Evolutionary conservation across 2,797 vertebrate species (phyloP).

Genomic region (Paramormyrops hopkinsi): DNA sequence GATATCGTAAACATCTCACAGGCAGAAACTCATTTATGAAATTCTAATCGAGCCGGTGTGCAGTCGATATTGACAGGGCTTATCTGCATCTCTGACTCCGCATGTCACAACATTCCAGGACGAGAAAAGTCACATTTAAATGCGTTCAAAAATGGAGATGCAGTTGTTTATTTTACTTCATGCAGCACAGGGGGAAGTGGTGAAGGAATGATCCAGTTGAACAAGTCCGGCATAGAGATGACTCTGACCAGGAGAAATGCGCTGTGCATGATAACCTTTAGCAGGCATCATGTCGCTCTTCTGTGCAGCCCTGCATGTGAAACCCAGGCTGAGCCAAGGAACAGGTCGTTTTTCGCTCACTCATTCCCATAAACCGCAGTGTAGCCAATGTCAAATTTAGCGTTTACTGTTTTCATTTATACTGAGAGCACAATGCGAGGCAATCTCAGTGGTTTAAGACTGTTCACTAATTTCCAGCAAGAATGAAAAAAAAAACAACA

Average conservation of each 20-base stretch:
- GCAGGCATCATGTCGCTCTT: background rate
- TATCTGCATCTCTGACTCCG: background rate
- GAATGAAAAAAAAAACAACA: background rate
- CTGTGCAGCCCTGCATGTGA: background rate
- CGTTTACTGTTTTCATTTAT: background rate
- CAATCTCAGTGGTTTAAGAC: background rate
- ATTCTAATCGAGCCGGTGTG: background rate
- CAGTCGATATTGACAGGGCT: background rate
- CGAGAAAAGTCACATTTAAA: background rate
- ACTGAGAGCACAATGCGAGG: background rate
- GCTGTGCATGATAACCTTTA: background rate
- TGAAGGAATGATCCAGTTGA: background rate
- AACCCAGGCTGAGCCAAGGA: background rate
- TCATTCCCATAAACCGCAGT: background rate
- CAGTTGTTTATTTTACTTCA: background rate
- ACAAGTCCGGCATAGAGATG: background rate
- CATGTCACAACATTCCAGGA: background rate
- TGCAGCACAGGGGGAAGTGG: background rate
- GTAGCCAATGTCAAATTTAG: background rate
- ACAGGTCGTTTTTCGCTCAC: background rate
- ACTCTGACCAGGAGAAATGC: background rate
- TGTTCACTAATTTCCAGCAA: background rate
- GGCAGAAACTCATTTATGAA: background rate
- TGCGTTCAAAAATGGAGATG: background rate
- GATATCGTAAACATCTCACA: constrained; percentile 4